These are phyloP conservation scores for Brachionus manjavacas DNA, from an alignment of 1,140 invertebrate species.

Conservation along the genomic window DNA sequence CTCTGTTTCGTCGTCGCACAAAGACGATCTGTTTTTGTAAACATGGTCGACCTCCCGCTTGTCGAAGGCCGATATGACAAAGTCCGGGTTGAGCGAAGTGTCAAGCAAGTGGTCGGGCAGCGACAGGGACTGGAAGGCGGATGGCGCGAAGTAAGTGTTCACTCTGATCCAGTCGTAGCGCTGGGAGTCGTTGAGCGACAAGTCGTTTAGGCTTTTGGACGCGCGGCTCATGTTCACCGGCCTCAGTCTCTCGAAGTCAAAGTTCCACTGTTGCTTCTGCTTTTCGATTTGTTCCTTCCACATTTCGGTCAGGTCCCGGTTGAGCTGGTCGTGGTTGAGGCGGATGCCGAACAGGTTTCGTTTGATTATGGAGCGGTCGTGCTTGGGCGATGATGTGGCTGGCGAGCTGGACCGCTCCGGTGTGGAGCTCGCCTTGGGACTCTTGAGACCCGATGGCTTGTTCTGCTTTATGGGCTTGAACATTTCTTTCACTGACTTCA, in stretches of 20 bases:
- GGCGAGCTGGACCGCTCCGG: not conserved
- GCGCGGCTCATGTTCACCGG: not conserved
- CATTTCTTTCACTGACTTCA: constrained; percentile 27
- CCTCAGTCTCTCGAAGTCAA: constrained; percentile 34
- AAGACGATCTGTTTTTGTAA: not conserved
- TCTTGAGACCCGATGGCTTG: not conserved
- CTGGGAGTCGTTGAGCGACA: not conserved
- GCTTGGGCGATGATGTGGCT: not conserved
- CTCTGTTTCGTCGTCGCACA: not conserved
- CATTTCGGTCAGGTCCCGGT: constrained; percentile 10
- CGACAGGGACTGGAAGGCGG: not conserved
- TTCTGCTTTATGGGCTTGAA: not conserved
- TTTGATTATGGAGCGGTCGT: not conserved
- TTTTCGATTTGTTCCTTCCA: constrained; percentile 33
- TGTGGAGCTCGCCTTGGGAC: not conserved
- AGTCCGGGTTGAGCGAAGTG: not conserved
- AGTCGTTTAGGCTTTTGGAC: not conserved
- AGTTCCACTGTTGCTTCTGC: constrained; percentile 30
- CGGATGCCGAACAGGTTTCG: constrained; percentile 39
- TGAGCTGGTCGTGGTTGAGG: constrained; percentile 37
- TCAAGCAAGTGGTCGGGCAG: not conserved
- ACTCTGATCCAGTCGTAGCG: constrained; percentile 30
- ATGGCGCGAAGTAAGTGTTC: not conserved
- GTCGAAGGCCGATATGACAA: constrained; percentile 20
- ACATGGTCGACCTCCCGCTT: not conserved